A percentile compares a stretch with the other conserved stretches of the same genome.
phyloP scores from a whole-genome alignment of 1,140 invertebrate genomes.

The Penaeus japonicus region DNA sequence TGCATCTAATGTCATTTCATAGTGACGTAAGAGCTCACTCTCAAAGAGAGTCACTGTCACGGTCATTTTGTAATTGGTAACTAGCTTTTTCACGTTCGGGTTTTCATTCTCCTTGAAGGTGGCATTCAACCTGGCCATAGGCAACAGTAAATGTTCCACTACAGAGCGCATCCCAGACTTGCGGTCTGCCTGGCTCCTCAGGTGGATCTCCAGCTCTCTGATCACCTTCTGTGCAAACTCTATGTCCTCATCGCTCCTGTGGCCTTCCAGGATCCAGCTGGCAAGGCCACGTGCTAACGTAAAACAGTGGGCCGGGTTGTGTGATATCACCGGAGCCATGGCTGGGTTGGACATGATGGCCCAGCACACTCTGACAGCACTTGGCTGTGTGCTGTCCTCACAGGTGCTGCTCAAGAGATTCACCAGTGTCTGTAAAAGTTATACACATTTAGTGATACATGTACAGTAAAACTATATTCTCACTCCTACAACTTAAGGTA shows the following conservation, averaged over 20 bases:
- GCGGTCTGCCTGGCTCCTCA: not conserved
- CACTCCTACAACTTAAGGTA: no score
- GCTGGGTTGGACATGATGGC: slow-evolving; percentile 17
- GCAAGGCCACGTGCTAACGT: slow-evolving; percentile 4
- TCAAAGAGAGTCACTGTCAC: slow-evolving; percentile 6
- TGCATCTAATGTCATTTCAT: not conserved
- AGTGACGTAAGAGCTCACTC: not conserved
- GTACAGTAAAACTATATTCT: no score
- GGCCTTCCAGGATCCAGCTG: slow-evolving; percentile 23
- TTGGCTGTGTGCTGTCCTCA: not conserved
- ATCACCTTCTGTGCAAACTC: not conserved
- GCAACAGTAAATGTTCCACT: slow-evolving; percentile 1
- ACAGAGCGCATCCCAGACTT: not conserved
- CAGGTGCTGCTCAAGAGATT: slow-evolving; percentile 24
- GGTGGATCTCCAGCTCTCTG: not conserved
- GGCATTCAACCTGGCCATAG: not conserved
- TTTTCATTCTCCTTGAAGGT: not conserved
- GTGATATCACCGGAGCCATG: not conserved
- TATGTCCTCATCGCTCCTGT: slow-evolving; percentile 14
- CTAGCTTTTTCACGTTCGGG: slow-evolving; percentile 8
- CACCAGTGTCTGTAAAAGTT: slow-evolving; percentile 18
- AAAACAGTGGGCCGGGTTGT: not conserved
- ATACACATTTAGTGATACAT: not conserved
- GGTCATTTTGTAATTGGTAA: not conserved
- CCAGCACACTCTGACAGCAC: slow-evolving; percentile 9